These are phyloP conservation scores for Anadara kagoshimensis DNA, from an alignment of 1,140 invertebrate species.

Conservation along the genomic window DNA sequence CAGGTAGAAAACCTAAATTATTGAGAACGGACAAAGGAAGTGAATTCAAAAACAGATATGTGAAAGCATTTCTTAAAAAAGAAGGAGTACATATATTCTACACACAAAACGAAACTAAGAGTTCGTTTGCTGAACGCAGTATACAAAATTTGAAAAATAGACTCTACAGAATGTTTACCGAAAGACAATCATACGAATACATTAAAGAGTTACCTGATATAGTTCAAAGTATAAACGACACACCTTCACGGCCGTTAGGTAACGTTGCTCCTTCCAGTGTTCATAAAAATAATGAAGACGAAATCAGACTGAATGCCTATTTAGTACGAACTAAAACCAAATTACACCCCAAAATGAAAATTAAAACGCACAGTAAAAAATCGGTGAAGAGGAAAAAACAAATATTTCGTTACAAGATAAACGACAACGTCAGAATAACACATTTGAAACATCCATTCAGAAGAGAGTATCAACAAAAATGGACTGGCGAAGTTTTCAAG, in stretches of 20 bases:
- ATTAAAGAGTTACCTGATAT: conserved; percentile 11
- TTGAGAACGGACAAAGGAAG: conserved; percentile 30
- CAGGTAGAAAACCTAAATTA: conserved; percentile 11
- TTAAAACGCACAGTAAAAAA: background rate
- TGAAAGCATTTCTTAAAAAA: conserved; percentile 2
- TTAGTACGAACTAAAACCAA: background rate
- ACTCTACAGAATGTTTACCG: conserved; percentile 2
- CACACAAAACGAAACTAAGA: conserved; percentile 36
- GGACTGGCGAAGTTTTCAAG: conserved; percentile 37
- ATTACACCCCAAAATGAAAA: no score
- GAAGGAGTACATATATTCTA: conserved; percentile 17
- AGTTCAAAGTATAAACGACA: conserved; percentile 5
- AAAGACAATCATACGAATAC: conserved; percentile 9
- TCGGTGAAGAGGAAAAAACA: background rate
- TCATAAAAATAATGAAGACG: conserved; percentile 10
- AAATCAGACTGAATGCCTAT: conserved; percentile 2
- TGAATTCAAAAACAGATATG: conserved; percentile 22
- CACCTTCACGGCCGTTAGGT: background rate
- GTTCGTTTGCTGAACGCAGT: conserved; percentile 2
- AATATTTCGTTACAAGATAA: conserved; percentile 6
- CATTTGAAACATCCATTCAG: conserved; percentile 19
- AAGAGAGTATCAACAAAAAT: conserved; percentile 40
- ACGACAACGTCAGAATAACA: conserved; percentile 18
- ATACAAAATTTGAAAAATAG: background rate
- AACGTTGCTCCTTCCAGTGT: background rate